Evolutionary conservation across 2,797 vertebrate species (phyloP).

Genomic region (Decapterus maruadsi): DNA sequence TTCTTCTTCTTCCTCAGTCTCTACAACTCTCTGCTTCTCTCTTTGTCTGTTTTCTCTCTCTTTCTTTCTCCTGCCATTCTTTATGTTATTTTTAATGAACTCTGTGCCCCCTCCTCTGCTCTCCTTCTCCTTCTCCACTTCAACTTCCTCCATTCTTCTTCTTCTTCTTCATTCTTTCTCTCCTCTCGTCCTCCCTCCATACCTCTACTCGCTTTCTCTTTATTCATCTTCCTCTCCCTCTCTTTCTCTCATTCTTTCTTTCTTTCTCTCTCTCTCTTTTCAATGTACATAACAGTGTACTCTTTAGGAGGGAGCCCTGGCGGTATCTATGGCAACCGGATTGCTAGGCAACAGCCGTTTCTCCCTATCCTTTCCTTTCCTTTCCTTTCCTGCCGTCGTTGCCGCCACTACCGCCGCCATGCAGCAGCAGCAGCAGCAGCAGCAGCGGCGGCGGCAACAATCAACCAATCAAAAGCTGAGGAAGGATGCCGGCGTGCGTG

Average conservation of each 20-base stretch:
- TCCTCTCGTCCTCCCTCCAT: slow-evolving; percentile 22
- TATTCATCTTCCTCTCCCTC: slow-evolving; percentile 10
- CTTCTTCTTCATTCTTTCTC: slow-evolving; percentile 39
- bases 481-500: slow-evolving; percentile 58
- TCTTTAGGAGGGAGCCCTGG: slow-evolving; percentile 87
- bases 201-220: slow-evolving; percentile 34
- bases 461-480: slow-evolving; percentile 69
- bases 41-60: slow-evolving; percentile 73
- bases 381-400: slow-evolving; percentile 71
- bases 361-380: slow-evolving; percentile 50
- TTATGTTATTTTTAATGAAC: slow-evolving; percentile 82
- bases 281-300: slow-evolving; percentile 88
- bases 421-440: slow-evolving; percentile 52
- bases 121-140: slow-evolving; percentile 43
- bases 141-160: slow-evolving; percentile 60
- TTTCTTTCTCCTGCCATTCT: slow-evolving; percentile 62
- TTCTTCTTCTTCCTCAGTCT: slow-evolving; percentile 11
- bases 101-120: slow-evolving; percentile 42
- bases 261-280: slow-evolving; percentile 75
- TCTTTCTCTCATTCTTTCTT: slow-evolving; percentile 46
- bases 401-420: slow-evolving; percentile 44
- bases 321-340: slow-evolving; percentile 90
- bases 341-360: slow-evolving; percentile 89
- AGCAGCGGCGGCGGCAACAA: slow-evolving; percentile 59
- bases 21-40: slow-evolving; percentile 66